phyloP scores from a whole-genome alignment of 2,888 invertebrate species.

The Allolobophora icterica region DNA sequence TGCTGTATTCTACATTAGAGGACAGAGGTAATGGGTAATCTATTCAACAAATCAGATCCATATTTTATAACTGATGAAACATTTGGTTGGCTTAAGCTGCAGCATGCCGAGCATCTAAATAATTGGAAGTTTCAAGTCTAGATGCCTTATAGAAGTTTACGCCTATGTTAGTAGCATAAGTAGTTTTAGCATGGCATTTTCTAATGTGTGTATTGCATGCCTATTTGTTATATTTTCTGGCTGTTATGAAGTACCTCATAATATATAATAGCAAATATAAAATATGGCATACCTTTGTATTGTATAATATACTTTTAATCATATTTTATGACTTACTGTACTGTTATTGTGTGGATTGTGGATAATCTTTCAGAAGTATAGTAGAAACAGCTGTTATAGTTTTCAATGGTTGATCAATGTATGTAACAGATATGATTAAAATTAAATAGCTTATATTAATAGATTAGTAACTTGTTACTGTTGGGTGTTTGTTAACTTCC shows the following conservation, averaged over 20 bases:
- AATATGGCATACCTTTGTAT: constrained; percentile 17
- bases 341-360: background rate
- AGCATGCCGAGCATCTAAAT: background rate
- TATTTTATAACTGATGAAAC: background rate
- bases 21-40: background rate
- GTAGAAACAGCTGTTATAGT: background rate
- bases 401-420: background rate
- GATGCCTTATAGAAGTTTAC: constrained; percentile 3
- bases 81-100: background rate
- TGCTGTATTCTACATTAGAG: background rate
- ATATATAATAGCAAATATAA: background rate
- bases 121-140: background rate
- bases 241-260: constrained; percentile 17
- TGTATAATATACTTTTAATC: background rate
- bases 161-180: constrained; percentile 9
- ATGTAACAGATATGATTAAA: background rate
- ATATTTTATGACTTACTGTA: constrained; percentile 7
- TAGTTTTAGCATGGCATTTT: background rate
- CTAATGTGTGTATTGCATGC: constrained; percentile 9
- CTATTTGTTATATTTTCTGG: constrained; percentile 6
- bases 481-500: constrained; percentile 26
- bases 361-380: constrained; percentile 17
- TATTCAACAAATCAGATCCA: background rate
- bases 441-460: background rate
- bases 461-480: constrained; percentile 14